These are phyloP conservation scores for Portunus trituberculatus DNA, from an alignment of 1,140 invertebrate genomes.

Conservation along the genomic window DNA sequence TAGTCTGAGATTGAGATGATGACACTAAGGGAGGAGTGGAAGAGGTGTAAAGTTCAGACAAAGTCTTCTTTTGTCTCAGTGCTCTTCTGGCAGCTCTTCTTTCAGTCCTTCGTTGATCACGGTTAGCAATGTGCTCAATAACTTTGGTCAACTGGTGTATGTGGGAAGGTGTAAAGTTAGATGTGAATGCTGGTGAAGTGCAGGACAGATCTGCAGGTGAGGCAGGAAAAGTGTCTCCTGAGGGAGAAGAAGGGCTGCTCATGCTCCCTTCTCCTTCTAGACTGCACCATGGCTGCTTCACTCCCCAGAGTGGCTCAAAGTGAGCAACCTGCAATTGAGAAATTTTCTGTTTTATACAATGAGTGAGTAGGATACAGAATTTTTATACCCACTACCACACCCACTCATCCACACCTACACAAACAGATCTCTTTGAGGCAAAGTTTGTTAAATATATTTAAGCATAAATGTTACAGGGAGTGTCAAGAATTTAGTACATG, in stretches of 20 bases:
- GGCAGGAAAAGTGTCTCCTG: constrained; percentile 47
- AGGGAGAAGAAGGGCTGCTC: constrained; percentile 63
- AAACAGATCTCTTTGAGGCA: not conserved
- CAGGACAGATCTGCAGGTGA: constrained; percentile 61
- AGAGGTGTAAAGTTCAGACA: constrained; percentile 32
- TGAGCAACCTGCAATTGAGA: constrained; percentile 86
- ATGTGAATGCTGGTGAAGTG: constrained; percentile 53
- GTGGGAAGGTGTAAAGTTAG: constrained; percentile 64
- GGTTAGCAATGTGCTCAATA: constrained; percentile 64
- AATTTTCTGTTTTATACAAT: not conserved
- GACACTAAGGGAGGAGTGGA: not conserved
- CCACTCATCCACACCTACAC: not conserved
- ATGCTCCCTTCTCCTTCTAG: constrained; percentile 46
- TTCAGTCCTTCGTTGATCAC: constrained; percentile 62
- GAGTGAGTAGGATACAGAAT: constrained; percentile 72
- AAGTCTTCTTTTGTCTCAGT: constrained; percentile 55
- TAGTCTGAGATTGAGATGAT: not conserved
- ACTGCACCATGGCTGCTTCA: constrained; percentile 83
- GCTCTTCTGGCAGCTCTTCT: constrained; percentile 65
- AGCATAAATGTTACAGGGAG: no score
- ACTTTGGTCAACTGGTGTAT: constrained; percentile 67
- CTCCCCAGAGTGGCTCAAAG: constrained; percentile 97
- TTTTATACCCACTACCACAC: not conserved
- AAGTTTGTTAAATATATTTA: not conserved
- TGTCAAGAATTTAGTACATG: no score